Conservation (phyloP, 2,888 invertebrate genomes). For the Tolmerus cingulatus region DNA sequence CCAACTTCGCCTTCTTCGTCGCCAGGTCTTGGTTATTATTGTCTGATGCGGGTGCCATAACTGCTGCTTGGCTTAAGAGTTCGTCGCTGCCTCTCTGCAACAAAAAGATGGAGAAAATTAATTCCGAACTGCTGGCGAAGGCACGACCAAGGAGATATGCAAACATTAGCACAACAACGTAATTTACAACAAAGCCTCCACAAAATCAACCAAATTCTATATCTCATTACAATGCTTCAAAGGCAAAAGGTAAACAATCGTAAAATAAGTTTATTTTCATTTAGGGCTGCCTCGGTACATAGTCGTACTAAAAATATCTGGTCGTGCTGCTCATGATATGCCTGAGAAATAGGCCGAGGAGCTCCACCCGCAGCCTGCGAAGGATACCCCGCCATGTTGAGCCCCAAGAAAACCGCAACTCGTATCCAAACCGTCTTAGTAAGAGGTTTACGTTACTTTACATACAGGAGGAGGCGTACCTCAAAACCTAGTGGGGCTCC, state of each 20-base stretch:
- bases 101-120: constrained; percentile 47
- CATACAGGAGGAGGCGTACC: background rate
- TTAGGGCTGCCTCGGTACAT: constrained; percentile 1
- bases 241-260: constrained; percentile 24
- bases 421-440: constrained; percentile 12
- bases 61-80: constrained; percentile 93
- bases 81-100: constrained; percentile 97
- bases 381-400: background rate
- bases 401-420: background rate
- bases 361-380: background rate
- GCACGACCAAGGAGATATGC: background rate
- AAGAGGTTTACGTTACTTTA: constrained; percentile 24
- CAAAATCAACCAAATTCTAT: constrained; percentile 26
- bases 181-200: constrained; percentile 30
- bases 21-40: constrained; percentile 92
- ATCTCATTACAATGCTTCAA: constrained; percentile 7
- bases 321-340: background rate
- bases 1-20: constrained; percentile 87
- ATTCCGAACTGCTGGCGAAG: background rate
- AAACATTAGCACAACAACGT: constrained; percentile 30
- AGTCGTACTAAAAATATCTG: constrained; percentile 8
- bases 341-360: background rate
- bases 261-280: constrained; percentile 26
- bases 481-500: background rate
- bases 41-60: constrained; percentile 93